phyloP scores from a whole-genome alignment of 2,888 invertebrate species.

The Cataglyphis rosenhaueri region DNA sequence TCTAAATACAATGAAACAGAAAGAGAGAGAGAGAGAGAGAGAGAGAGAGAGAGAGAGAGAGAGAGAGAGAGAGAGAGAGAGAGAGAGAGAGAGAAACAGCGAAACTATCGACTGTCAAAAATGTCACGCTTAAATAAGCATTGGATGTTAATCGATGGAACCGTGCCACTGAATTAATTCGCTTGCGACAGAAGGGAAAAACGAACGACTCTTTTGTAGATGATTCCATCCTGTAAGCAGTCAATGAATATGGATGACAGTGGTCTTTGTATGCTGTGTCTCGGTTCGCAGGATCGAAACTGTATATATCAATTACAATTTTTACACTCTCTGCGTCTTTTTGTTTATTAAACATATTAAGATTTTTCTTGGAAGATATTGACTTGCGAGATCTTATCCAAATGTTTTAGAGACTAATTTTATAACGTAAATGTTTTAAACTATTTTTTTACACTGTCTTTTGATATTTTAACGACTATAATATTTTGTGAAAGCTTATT shows the following conservation, averaged over 20 bases:
- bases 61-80: background rate
- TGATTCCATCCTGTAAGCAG: conserved; percentile 62
- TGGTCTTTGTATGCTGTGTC: conserved; percentile 62
- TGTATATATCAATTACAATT: conserved; percentile 4
- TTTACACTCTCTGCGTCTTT: background rate
- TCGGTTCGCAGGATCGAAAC: conserved; percentile 58
- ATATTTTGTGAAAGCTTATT: background rate
- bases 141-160: conserved; percentile 59
- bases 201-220: conserved; percentile 54
- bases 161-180: conserved; percentile 74
- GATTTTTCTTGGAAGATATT: background rate
- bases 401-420: background rate
- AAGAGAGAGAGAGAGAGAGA: background rate
- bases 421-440: background rate
- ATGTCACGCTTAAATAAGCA: conserved; percentile 16
- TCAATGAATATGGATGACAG: conserved; percentile 74
- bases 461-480: background rate
- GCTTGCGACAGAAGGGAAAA: conserved; percentile 62
- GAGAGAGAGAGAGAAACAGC: background rate
- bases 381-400: background rate
- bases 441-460: background rate
- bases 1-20: background rate
- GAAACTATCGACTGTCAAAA: conserved; percentile 4
- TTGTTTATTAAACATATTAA: background rate
- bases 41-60: no score